Conservation (phyloP, 2,888 invertebrate genomes). For the Apodemia zela region DNA sequence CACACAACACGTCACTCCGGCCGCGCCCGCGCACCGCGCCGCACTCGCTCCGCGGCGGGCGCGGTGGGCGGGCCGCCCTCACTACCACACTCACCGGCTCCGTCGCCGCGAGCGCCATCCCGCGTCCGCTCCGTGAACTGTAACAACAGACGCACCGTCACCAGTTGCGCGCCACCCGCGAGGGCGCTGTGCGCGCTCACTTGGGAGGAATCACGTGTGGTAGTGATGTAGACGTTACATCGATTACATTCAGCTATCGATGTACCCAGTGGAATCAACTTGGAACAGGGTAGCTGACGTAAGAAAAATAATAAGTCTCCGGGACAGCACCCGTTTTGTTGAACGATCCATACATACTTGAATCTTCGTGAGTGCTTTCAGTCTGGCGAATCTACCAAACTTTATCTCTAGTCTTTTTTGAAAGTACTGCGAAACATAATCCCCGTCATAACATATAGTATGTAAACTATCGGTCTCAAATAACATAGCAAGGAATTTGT, state of each 20-base stretch:
- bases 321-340: too few relatives aligned
- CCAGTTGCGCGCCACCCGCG: slow-evolving; percentile 24
- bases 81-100: slow-evolving; percentile 57
- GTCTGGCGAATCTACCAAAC: too few relatives aligned
- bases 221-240: slow-evolving; percentile 27
- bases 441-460: too few relatives aligned
- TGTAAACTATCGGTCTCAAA: too few relatives aligned
- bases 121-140: slow-evolving; percentile 72
- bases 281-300: neutral
- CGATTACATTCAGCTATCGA: neutral
- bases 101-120: slow-evolving; percentile 67
- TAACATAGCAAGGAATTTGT: too few relatives aligned
- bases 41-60: slow-evolving; percentile 45
- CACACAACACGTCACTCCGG: slow-evolving; percentile 38
- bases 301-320: too few relatives aligned
- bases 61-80: slow-evolving; percentile 29
- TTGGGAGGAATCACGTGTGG: slow-evolving; percentile 33
- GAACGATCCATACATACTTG: too few relatives aligned
- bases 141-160: slow-evolving; percentile 41
- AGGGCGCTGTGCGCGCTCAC: neutral
- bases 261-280: neutral
- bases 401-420: too few relatives aligned
- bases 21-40: slow-evolving; percentile 38
- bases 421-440: too few relatives aligned
- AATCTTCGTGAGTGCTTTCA: too few relatives aligned